These are phyloP conservation scores for Liopterus haemorrhoidalis DNA, from an alignment of 2,888 invertebrate species.

Conservation along the genomic window DNA sequence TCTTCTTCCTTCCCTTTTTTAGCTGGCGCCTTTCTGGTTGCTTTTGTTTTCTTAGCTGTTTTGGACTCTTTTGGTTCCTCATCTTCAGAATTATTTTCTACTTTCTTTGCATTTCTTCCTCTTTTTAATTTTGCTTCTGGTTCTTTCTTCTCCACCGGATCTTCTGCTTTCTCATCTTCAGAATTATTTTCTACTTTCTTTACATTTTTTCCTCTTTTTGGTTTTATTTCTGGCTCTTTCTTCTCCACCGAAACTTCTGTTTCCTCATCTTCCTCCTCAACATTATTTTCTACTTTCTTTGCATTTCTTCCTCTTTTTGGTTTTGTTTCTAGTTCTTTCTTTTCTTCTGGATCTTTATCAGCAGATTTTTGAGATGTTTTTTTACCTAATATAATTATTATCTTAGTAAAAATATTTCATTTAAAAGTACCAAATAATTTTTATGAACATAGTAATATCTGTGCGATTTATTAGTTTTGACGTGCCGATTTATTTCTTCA, in stretches of 20 bases:
- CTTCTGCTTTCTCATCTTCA: conserved; percentile 18
- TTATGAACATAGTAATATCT: no score
- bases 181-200: conserved; percentile 13
- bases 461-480: no score
- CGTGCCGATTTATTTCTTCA: no score
- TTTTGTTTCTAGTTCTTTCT: conserved; percentile 32
- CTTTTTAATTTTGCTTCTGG: conserved; percentile 21
- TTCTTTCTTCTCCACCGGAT: conserved; percentile 6
- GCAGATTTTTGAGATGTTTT: conserved; percentile 33
- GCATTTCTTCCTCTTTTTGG: conserved; percentile 32
- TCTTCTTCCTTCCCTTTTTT: conserved; percentile 6
- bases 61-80: conserved; percentile 15
- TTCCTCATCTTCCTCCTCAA: conserved; percentile 19
- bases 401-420: no score
- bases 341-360: conserved; percentile 32
- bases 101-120: conserved; percentile 2
- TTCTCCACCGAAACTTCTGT: conserved; percentile 23
- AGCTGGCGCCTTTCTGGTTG: background rate
- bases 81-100: conserved; percentile 14
- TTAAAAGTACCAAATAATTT: no score
- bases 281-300: conserved; percentile 22
- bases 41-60: no score
- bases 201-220: conserved; percentile 7
- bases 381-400: no score
- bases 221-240: conserved; percentile 22